These are phyloP conservation scores for Reticulitermes lucifugus DNA, from an alignment of 2,888 invertebrate genomes.

Conservation along the genomic window DNA sequence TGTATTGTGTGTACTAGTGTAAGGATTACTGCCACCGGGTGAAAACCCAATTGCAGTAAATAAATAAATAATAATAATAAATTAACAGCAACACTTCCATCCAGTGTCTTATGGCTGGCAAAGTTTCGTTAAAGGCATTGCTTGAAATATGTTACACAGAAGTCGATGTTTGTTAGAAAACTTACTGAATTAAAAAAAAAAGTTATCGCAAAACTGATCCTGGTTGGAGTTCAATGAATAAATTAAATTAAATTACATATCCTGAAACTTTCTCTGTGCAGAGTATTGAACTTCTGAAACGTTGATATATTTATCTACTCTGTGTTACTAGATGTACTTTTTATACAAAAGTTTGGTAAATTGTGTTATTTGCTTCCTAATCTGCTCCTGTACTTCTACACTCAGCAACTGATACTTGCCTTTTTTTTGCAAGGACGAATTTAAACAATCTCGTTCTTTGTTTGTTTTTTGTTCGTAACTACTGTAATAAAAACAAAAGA, in stretches of 20 bases:
- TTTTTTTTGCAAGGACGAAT: neutral
- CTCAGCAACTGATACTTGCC: neutral
- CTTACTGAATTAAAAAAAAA: too few species aligned
- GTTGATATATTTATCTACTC: neutral
- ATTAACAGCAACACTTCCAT: too few species aligned
- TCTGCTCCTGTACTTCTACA: neutral
- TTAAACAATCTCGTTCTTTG: neutral
- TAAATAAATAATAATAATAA: too few species aligned
- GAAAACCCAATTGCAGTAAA: too few species aligned
- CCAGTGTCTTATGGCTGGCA: too few species aligned
- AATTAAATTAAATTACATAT: slow-evolving; percentile 9
- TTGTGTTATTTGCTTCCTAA: neutral
- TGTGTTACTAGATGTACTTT: neutral
- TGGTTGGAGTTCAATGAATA: neutral
- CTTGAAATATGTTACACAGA: too few species aligned
- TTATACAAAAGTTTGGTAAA: neutral
- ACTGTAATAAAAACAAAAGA: neutral
- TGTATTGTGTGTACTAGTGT: too few species aligned
- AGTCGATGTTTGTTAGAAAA: too few species aligned
- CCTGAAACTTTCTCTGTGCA: neutral
- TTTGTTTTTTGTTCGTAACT: neutral
- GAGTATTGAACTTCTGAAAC: neutral
- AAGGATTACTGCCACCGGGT: too few species aligned
- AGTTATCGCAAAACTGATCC: neutral
- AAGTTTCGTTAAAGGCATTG: too few species aligned